Base-by-base conservation (phyloP, 1,140 invertebrate genomes). In the Zaprionus lachaisei region DNA sequence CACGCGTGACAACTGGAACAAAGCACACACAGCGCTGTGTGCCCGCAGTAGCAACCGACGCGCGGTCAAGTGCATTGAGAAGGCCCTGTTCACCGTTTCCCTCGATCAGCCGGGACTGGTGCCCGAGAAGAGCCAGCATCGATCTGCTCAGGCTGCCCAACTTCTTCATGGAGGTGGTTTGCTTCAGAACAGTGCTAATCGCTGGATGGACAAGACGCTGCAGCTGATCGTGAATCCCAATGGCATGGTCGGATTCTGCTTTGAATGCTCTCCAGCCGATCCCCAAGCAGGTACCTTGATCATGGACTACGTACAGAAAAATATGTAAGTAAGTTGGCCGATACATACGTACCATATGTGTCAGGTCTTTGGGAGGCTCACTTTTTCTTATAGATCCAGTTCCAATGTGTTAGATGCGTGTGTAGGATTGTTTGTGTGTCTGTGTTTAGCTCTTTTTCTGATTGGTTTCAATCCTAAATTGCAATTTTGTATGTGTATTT, bases 231-330 rank as follows among this genome's bases (percentile, higher is more conserved):
- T 99, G 58, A 97, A 97, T 58, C 93, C 94, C 26, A 96, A 97
- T 93, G 98, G 98, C 31, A 94, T 96, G 69, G 94, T 96, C 76
- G 98, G 98, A 0, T 93, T 99, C 41, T 97, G 96, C 22, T 99
- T 98, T 92, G 98, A 99, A 93, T 98, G 99, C 92, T 97, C 97
- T 9, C 97, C 97, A 4, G 97, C 98, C 24, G 98, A 99, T 94
- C 98, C 97, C 2, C 96, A 96, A 72, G 97, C 98, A 1, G 95
- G 98, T 72, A 96, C 96, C 38, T 95, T 95, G 47, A 93, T 99
- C 38, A 95, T 97, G 79, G 97, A 99, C 93, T 96, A 96, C 92
- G 94, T 98, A 66, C 93, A 95, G 22, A 93, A 95, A 60, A 80
- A 82, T 31, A 57, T 92, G 90, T 92, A 80, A 65, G 83, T 79